phyloP scores from a whole-genome alignment of 2,888 invertebrate genomes.

The Hyposoter didymator region DNA sequence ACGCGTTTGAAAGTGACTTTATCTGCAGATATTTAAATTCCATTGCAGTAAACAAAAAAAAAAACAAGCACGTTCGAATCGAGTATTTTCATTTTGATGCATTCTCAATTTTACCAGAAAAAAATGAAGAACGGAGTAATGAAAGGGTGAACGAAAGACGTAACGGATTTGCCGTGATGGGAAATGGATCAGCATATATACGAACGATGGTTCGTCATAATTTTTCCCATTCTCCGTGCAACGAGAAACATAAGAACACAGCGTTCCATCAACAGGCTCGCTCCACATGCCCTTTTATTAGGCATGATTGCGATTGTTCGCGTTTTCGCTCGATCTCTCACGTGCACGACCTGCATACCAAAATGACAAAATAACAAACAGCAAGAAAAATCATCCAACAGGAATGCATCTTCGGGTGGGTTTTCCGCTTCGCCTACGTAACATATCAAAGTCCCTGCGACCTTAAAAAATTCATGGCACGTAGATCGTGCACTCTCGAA shows the following conservation, averaged over 20 bases:
- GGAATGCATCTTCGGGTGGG: not conserved
- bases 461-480: constrained; percentile 11
- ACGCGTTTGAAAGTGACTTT: not conserved
- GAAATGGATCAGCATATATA: not conserved
- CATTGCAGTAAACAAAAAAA: not conserved
- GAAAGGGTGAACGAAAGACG: not conserved
- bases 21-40: constrained; percentile 6
- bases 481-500: not conserved
- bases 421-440: not conserved
- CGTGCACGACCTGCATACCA: not conserved
- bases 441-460: not conserved
- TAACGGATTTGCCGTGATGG: not conserved
- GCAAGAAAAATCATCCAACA: constrained; percentile 17
- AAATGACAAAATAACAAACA: not conserved
- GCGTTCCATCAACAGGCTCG: not conserved
- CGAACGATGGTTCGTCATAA: not conserved
- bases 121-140: not conserved
- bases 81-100: not conserved
- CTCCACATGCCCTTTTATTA: constrained; percentile 7
- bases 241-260: not conserved
- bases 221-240: not conserved
- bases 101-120: not conserved
- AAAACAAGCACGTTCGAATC: not conserved
- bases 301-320: not conserved
- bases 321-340: not conserved